Evolutionary conservation across 2,888 invertebrate genomes (phyloP).

Genomic region (Xanthostigma xanthostigma): DNA sequence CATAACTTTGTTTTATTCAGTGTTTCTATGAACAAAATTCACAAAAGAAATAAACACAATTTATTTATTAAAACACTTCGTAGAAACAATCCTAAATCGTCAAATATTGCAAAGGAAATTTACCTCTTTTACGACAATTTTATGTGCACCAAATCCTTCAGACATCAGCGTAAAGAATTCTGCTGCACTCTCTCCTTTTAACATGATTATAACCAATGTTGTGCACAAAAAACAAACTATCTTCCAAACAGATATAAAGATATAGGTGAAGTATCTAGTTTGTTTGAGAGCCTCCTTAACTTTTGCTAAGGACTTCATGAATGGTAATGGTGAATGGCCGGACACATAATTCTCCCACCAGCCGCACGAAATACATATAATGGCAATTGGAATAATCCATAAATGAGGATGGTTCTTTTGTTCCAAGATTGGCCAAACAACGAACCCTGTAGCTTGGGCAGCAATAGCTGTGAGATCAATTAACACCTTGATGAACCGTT

Average conservation of each 20-base stretch:
- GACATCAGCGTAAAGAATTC: constrained; percentile 64
- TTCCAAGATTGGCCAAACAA: constrained; percentile 80
- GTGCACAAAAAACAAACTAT: constrained; percentile 64
- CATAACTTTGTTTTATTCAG: no score
- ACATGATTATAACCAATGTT: constrained; percentile 54
- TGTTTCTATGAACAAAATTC: no score
- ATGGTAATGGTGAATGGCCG: constrained; percentile 63
- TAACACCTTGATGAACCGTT: constrained; percentile 59
- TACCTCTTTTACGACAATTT: constrained; percentile 62
- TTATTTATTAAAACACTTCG: background rate
- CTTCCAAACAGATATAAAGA: constrained; percentile 87
- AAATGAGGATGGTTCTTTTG: constrained; percentile 44
- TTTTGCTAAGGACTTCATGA: constrained; percentile 58
- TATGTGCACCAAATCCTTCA: constrained; percentile 60
- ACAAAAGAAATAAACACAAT: no score
- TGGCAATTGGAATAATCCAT: constrained; percentile 75
- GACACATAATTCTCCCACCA: constrained; percentile 99
- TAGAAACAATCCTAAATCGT: background rate
- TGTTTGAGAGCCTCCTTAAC: constrained; percentile 64
- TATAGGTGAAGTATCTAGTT: constrained; percentile 78
- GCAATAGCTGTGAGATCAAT: constrained; percentile 75
- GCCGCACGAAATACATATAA: constrained; percentile 75
- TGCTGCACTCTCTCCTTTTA: constrained; percentile 60
- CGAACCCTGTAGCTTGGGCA: constrained; percentile 80
- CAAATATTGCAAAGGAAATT: constrained; percentile 6